These are phyloP conservation scores for Takifugu rubripes DNA, from an alignment of 2,797 vertebrate genomes.

Conservation along the genomic window DNA sequence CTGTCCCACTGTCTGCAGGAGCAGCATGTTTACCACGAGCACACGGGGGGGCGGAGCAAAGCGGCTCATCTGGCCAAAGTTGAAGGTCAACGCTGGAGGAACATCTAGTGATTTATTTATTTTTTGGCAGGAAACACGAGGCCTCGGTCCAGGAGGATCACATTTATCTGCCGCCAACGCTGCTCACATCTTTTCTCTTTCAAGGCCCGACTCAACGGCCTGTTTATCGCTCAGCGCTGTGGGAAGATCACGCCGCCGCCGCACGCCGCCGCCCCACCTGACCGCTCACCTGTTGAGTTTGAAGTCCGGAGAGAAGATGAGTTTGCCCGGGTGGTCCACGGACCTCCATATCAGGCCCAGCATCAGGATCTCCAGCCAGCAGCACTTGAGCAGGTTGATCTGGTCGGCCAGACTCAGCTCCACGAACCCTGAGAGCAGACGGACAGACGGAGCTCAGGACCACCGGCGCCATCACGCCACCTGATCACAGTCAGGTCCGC, in stretches of 20 bases:
- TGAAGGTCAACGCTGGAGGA: slow-evolving; percentile 34
- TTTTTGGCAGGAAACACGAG: slow-evolving; percentile 6
- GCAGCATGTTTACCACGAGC: slow-evolving; percentile 16
- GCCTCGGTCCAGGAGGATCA: slow-evolving; percentile 6
- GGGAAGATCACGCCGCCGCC: slow-evolving; percentile 8
- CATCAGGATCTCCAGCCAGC: slow-evolving; percentile 98
- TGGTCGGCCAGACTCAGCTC: slow-evolving; percentile 89
- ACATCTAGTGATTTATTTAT: slow-evolving; percentile 20
- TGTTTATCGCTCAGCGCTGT: slow-evolving; percentile 4
- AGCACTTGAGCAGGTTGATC: slow-evolving; percentile 92
- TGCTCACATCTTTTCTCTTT: background rate
- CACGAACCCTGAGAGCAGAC: slow-evolving; percentile 79
- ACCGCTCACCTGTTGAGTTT: slow-evolving; percentile 86
- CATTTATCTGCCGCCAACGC: slow-evolving; percentile 4
- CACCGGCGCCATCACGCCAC: background rate
- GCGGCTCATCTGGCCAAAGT: slow-evolving; percentile 26
- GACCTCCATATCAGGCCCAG: slow-evolving; percentile 97
- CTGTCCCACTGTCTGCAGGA: background rate
- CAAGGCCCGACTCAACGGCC: slow-evolving; percentile 21
- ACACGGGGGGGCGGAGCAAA: slow-evolving; percentile 3
- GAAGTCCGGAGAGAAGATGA: slow-evolving; percentile 95
- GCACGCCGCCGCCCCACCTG: background rate
- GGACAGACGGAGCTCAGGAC: background rate
- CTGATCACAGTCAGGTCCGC: too few relatives aligned
- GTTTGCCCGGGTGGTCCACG: slow-evolving; percentile 91